A percentile compares a stretch with the other conserved stretches of the same genome.
Conservation (phyloP, 1,140 invertebrate genomes). For the Trinorchestia longiramus region DNA sequence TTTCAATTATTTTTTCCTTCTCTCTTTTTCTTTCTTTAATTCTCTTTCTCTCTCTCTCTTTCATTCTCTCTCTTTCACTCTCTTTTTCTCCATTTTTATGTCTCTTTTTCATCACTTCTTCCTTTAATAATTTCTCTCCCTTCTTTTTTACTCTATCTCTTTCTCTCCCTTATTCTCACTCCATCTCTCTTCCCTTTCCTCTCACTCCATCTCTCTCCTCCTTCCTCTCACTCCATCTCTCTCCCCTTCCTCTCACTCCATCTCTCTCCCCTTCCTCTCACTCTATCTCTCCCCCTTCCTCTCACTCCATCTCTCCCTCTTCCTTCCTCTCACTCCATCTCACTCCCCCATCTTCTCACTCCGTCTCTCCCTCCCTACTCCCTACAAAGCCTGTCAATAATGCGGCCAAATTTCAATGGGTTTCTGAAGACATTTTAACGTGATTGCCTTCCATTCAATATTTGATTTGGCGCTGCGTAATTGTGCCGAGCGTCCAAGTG, state of each 20-base stretch:
- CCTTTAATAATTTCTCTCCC: background rate
- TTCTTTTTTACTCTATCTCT: background rate
- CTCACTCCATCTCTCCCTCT: no score
- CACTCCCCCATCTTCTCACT: background rate
- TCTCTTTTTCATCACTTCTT: background rate
- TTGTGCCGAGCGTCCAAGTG: slow-evolving; percentile 8
- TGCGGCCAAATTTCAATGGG: slow-evolving; percentile 50
- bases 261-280: no score
- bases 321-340: no score
- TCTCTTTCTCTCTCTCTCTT: no score
- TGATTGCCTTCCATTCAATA: slow-evolving; percentile 48
- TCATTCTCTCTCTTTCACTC: no score
- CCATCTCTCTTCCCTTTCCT: background rate
- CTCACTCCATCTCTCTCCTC: background rate
- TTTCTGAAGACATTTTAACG: slow-evolving; percentile 54
- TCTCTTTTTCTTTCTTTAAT: no score
- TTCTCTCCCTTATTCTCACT: no score
- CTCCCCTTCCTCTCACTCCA: no score
- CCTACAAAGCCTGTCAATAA: slow-evolving; percentile 44
- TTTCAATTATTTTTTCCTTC: background rate
- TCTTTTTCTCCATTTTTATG: no score
- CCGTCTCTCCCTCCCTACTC: background rate
- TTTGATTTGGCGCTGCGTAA: slow-evolving; percentile 30
- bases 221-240: background rate
- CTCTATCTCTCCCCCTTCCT: background rate